These are phyloP conservation scores for Trisateles emortualis DNA, from an alignment of 2,888 invertebrate species.

Conservation along the genomic window DNA sequence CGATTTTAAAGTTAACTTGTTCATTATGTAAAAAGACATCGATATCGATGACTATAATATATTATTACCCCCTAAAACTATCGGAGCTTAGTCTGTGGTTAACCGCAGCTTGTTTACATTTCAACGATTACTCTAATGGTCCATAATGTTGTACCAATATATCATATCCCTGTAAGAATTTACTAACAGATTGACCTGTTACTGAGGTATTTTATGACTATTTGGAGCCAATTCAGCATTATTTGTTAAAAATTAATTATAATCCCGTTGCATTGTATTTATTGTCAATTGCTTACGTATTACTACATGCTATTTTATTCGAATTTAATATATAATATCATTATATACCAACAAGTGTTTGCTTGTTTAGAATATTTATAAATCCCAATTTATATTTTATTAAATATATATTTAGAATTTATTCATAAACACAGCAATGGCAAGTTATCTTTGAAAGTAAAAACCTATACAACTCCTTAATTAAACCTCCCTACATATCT, in stretches of 20 bases:
- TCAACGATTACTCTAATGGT: background rate
- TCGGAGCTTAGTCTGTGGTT: constrained; percentile 8
- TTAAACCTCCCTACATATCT: constrained; percentile 41
- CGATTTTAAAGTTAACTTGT: constrained; percentile 9
- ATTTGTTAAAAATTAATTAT: constrained; percentile 10
- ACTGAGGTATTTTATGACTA: background rate
- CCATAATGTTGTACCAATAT: background rate
- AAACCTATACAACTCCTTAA: constrained; percentile 19
- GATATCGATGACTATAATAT: too few species aligned
- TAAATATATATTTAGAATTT: background rate
- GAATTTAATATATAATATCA: background rate
- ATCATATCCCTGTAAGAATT: background rate
- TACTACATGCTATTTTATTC: constrained; percentile 5
- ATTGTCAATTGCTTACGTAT: constrained; percentile 20
- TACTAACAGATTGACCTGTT: background rate
- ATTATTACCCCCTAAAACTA: constrained; percentile 5
- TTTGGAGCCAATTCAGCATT: constrained; percentile 31
- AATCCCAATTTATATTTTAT: background rate
- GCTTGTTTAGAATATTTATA: background rate
- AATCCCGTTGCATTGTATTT: constrained; percentile 32
- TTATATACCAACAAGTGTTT: constrained; percentile 13
- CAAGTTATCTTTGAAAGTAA: constrained; percentile 9
- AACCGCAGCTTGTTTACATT: background rate
- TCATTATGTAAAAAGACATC: constrained; percentile 2
- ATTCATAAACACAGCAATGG: background rate